Base-by-base conservation (phyloP, 1,140 invertebrate species). In the Gonioctena quinquepunctata region DNA sequence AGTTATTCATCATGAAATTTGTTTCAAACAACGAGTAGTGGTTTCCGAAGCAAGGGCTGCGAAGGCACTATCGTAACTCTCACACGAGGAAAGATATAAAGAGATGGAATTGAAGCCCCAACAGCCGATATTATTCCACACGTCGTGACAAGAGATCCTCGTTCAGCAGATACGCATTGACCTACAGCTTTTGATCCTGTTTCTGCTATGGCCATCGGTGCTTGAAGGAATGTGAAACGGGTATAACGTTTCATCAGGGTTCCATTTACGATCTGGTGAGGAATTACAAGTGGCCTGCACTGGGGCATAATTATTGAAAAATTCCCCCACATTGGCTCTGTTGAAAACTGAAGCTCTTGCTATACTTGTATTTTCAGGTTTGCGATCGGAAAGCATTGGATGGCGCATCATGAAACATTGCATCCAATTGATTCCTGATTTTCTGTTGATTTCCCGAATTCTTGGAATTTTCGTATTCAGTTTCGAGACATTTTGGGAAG, bases 371-470 rank as follows among this genome's bases (percentile, higher is more conserved):
- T 56, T 63, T 75, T 78, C 74, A 18, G 75, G 75, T 68, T 75
- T 78, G 5, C 76, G 66, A 26, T 79, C 48, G 50, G 68, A 72
- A 18, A 85, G 52, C 59, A 72, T 70, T 22, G 73, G 76, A 73
- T 84, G 66, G 57, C 80, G 61, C 52, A 75, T 78, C 50, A 83
- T 59, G 71, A 83, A 84, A 6, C 64, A 26, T 28, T 33, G 0
- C 23, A 33, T 33, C 3, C 28, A 33, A 13, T 33, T 13, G 28
- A 33, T 33, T 33, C 28, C 28, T 33, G 28, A 6, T 33, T 33
- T 33, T 13, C 13, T 33, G 28, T 33, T 33, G 28, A 33, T 33
- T 33, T 33, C 28, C 28, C 8, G 3, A 33, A 11, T 33, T 33
- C 28, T 33, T 3, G 28, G 0, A 33, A 33, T 33, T 33, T 33